These are phyloP conservation scores for Lophius americanus DNA, from an alignment of 2,797 vertebrate genomes.

Conservation along the genomic window DNA sequence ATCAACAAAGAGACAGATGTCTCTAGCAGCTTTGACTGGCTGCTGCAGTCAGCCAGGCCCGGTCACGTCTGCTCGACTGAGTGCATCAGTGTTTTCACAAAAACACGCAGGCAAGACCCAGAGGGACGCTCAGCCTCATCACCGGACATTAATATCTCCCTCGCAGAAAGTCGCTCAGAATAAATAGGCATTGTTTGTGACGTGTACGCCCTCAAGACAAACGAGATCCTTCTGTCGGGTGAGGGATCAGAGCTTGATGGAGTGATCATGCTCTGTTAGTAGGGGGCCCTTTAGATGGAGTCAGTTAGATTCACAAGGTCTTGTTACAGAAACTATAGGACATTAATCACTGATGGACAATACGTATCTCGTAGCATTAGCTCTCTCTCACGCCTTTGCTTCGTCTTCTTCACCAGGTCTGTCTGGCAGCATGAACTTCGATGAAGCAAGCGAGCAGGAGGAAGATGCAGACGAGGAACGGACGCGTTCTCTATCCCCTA, in stretches of 20 bases:
- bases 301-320: not conserved
- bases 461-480: slow-evolving; percentile 79
- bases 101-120: not conserved
- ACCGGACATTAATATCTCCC: slow-evolving; percentile 12
- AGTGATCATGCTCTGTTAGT: not conserved
- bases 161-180: not conserved
- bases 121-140: slow-evolving; percentile 6
- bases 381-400: not conserved
- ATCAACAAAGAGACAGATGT: slow-evolving; percentile 44
- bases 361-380: too few species aligned
- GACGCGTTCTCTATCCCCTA: slow-evolving; percentile 74
- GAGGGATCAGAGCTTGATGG: slow-evolving; percentile 1
- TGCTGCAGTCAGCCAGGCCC: slow-evolving; percentile 16
- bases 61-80: slow-evolving; percentile 30
- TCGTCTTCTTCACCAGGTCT: slow-evolving; percentile 80
- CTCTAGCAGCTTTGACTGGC: slow-evolving; percentile 22
- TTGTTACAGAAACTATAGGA: not conserved
- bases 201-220: slow-evolving; percentile 1
- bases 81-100: not conserved
- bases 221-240: slow-evolving; percentile 10
- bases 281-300: not conserved
- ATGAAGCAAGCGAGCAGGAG: slow-evolving; percentile 86
- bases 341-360: too few species aligned
- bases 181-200: slow-evolving; percentile 24
- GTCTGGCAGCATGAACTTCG: slow-evolving; percentile 92